Base-by-base conservation (phyloP, 2,888 invertebrate genomes). In the Acrobasis repandana region DNA sequence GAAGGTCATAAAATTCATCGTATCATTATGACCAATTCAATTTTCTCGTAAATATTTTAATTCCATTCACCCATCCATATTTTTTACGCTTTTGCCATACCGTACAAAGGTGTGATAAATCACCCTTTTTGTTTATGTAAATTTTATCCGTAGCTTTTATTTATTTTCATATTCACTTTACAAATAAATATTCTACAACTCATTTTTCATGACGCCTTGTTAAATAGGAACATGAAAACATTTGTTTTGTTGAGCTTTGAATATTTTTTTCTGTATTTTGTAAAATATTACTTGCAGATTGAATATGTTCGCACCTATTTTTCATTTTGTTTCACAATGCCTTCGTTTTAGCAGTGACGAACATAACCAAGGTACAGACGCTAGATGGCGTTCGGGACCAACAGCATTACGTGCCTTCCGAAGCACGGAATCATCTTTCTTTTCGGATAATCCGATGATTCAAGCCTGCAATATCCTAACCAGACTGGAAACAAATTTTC, bases 221-320 rank as follows among this genome's bases (percentile, higher is more conserved):
- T 14, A 43, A 43, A 38, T n/a, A 11, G 14, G n/a, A 43, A 11
- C 43, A 43, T n/a, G 11, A n/a, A 43, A 43, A 43, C 5, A 33
- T 51, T 51, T 51, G 6, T 33, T 51, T 28, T 51, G 28, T 1
- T 5, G n/a, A 9, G 14, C 14, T 18, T 50, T 20, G 51, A 28
- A 11, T 28, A 28, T 14, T 43, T 43, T 3, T 43, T 14, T 11
- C 11, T 43, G 43, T 14, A n/a, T 16, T 16, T 49, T 49, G 18
- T 49, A 51, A n/a, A 33, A n/a, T 51, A 33, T 18, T 33, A 33
- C 6, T 51, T 33, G 33, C 28, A 14, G 51, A 51, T 51, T 51
- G 33, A 51, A 51, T 14, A 43, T 28, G 6, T 18, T 16, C 49
- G n/a, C 43, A 43, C 14, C 43, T 14, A 43, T 43, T 43, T 43